phyloP scores from a whole-genome alignment of 1,140 invertebrate genomes.

The Dolichoris vasculosae region DNA sequence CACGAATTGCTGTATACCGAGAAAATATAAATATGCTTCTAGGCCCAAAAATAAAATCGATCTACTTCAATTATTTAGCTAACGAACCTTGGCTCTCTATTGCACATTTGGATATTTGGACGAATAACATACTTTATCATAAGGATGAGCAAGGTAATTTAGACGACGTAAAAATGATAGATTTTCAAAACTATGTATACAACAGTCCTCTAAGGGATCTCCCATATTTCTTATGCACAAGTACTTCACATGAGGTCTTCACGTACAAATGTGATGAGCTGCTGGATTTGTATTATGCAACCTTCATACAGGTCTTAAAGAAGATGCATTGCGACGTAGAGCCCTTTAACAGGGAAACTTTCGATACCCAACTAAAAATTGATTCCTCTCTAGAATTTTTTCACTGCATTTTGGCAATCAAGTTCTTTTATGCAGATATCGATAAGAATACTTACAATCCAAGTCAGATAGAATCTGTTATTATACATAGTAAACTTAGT shows the following conservation, averaged over 20 bases:
- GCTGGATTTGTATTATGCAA: constrained; percentile 70
- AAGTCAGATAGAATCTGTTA: neutral
- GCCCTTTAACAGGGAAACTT: constrained; percentile 2
- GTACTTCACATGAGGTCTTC: constrained; percentile 69
- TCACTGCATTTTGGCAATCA: constrained; percentile 40
- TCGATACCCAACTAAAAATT: constrained; percentile 51
- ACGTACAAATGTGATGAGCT: constrained; percentile 69
- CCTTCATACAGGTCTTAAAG: constrained; percentile 62
- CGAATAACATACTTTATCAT: constrained; percentile 74
- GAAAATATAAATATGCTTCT: neutral
- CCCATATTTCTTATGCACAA: constrained; percentile 75
- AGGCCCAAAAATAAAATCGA: neutral
- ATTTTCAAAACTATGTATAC: constrained; percentile 75
- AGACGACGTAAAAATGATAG: constrained; percentile 74
- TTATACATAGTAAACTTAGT: constrained; percentile 28
- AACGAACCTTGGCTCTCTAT: constrained; percentile 66
- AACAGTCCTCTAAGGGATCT: constrained; percentile 74
- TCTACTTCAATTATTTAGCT: neutral
- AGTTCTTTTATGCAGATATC: constrained; percentile 45
- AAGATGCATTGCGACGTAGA: neutral
- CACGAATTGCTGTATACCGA: neutral
- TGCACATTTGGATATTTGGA: constrained; percentile 76
- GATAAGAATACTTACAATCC: constrained; percentile 30
- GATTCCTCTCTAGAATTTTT: constrained; percentile 38
- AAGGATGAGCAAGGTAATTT: constrained; percentile 61